Conservation (phyloP, 1,140 invertebrate genomes). For the Amyelois transitella region DNA sequence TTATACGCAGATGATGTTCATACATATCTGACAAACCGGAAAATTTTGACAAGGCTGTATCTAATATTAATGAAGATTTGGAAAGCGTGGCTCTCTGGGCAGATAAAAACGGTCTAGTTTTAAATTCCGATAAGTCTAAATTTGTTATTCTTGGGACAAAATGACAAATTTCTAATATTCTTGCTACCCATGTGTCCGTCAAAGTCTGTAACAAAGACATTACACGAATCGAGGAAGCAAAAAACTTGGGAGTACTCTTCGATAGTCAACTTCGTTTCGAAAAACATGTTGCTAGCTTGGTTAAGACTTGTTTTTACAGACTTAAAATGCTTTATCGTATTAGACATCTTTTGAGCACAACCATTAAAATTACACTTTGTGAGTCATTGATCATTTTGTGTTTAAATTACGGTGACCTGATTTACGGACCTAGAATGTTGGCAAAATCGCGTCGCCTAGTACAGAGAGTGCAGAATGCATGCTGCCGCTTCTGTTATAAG, state of each 20-base stretch:
- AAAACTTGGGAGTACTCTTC: no score
- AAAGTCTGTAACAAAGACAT: no score
- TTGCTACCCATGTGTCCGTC: no score
- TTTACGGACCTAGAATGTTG: constrained; percentile 1
- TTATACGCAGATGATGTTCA: background rate
- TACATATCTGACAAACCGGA: background rate
- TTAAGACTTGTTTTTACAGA: background rate
- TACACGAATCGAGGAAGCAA: no score
- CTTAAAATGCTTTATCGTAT: background rate
- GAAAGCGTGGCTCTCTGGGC: background rate
- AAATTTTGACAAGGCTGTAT: background rate
- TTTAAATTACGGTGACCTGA: background rate
- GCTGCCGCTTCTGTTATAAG: constrained; percentile 1
- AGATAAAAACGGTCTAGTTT: background rate
- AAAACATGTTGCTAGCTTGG: background rate
- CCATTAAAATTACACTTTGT: background rate
- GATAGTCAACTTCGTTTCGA: no score
- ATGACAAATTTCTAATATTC: background rate
- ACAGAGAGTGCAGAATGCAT: constrained; percentile 3
- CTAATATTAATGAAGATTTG: background rate
- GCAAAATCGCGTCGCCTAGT: background rate
- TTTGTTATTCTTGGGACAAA: background rate
- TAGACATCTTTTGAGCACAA: background rate
- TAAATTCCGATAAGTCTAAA: background rate
- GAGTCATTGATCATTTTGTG: background rate